A percentile compares a stretch with the other conserved stretches of the same genome.
These are phyloP conservation scores for Ibidorhyncha struthersii DNA, from an alignment of 2,113 vertebrate species.

Conservation along the genomic window DNA sequence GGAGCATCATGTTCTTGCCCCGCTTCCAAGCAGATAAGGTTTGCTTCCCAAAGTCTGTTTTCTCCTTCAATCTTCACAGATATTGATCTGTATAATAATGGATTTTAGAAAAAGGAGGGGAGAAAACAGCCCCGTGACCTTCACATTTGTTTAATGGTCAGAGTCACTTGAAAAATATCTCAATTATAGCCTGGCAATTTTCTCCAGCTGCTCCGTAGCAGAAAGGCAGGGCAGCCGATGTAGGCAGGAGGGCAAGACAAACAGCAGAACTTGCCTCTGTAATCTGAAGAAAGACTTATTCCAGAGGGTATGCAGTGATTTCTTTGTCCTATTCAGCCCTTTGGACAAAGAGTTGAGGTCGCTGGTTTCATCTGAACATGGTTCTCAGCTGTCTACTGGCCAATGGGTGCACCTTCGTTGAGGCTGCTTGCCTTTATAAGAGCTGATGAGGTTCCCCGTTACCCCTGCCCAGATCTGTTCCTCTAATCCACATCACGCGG, in stretches of 20 bases:
- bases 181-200: neutral
- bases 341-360: neutral
- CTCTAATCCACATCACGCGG: neutral
- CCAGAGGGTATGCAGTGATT: neutral
- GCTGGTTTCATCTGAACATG: fast-evolving
- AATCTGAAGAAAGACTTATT: neutral
- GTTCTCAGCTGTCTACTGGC: neutral
- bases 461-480: no score
- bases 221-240: neutral
- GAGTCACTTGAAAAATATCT: conserved; percentile 6
- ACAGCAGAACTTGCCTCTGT: neutral
- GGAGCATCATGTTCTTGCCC: neutral
- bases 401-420: neutral
- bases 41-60: conserved; percentile 1
- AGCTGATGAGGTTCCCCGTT: neutral
- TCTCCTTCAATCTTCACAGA: neutral
- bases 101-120: neutral
- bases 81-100: conserved; percentile 1
- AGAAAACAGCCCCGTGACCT: conserved; percentile 25
- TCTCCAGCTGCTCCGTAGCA: fast-evolving
- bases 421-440: neutral
- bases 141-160: neutral
- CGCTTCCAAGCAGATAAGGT: neutral
- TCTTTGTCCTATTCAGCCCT: neutral
- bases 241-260: neutral